Base-by-base conservation (phyloP, 2,113 vertebrate genomes). In the Spermophilus dauricus region DNA sequence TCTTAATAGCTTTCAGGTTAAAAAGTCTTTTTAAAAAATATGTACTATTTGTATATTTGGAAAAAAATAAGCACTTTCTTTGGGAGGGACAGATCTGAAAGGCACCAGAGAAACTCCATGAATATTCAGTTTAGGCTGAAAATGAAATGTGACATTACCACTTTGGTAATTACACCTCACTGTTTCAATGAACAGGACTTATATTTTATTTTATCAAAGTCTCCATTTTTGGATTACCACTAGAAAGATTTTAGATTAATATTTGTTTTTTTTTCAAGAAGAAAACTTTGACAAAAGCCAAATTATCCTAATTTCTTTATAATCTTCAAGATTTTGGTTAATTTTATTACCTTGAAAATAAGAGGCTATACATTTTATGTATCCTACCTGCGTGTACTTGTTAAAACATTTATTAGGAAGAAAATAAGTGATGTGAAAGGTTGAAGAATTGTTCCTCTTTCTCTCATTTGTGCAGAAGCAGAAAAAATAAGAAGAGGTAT, bases 101-200 rank as follows among this genome's bases (percentile, higher is more conserved):
- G 32, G 73, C 4, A 80, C 39, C 34, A 85, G 72, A 94, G 63
- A 70, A 91, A 63, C 14, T 48, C 61, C 58, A 51, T 30, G 24
- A 63, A 94, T 48, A 77, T 84, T 83, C 39, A 91, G 70, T 32
- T 63, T 3, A 91, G 17, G 34, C 39, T 83, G n/a, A 77, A 95
- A 93, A 88, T 65, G 42, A 75, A 77, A 88, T 61, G 16, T 24
- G 26, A 87, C 32, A 48, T 96, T 92, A 84, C 88, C 34, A 85
- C 37, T 88, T 45, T 73, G 53, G 32, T 80, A 75, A 51, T 28
- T 85, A 78, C 30, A 86, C 84, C 75, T 93, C 28, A 61, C 39
- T 91, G 61, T 65, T 83, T 88, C 37, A 65, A 34, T 51, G 76
- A 22, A 86, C 12, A 51, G 53, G 9, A 13, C 24, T 67, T 24